A percentile compares a stretch with the other conserved stretches of the same genome.
These are phyloP conservation scores for Dusona sp. DNA, from an alignment of 2,888 invertebrate genomes.

Conservation along the genomic window DNA sequence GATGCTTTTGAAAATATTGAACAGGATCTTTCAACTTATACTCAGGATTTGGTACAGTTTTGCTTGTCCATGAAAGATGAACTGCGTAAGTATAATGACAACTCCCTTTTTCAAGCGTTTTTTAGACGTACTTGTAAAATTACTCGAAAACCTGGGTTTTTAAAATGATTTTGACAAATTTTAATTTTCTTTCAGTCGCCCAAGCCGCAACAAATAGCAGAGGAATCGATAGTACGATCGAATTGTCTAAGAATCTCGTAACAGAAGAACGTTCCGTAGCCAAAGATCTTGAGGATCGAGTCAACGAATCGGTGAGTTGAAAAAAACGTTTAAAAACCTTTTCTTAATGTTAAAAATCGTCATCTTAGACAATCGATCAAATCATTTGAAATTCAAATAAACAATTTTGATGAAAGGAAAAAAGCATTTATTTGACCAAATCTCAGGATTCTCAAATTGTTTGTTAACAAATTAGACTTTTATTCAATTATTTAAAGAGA, in stretches of 20 bases:
- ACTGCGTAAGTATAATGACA: conserved; percentile 66
- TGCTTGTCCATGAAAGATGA: conserved; percentile 75
- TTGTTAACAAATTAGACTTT: too few relatives aligned
- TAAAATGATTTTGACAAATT: not conserved
- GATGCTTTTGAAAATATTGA: conserved; percentile 75
- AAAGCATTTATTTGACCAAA: too few relatives aligned
- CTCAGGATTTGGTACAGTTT: conserved; percentile 76
- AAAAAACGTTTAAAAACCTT: not conserved
- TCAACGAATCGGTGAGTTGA: conserved; percentile 74
- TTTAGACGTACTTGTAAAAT: not conserved
- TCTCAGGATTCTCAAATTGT: too few relatives aligned
- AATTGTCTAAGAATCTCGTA: conserved; percentile 74
- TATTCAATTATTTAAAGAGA: too few relatives aligned
- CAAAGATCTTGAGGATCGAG: conserved; percentile 70
- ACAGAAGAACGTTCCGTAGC: conserved; percentile 69
- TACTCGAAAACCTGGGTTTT: not conserved
- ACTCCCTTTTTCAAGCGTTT: not conserved
- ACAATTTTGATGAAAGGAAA: not conserved
- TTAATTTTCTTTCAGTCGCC: conserved; percentile 66
- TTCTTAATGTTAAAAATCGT: too few relatives aligned
- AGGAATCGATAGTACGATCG: conserved; percentile 73
- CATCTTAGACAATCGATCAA: too few relatives aligned
- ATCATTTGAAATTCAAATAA: not conserved
- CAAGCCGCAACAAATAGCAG: conserved; percentile 68
- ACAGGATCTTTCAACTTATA: conserved; percentile 75